Base-by-base conservation (phyloP, 2,113 vertebrate species). In the Mola mola region DNA sequence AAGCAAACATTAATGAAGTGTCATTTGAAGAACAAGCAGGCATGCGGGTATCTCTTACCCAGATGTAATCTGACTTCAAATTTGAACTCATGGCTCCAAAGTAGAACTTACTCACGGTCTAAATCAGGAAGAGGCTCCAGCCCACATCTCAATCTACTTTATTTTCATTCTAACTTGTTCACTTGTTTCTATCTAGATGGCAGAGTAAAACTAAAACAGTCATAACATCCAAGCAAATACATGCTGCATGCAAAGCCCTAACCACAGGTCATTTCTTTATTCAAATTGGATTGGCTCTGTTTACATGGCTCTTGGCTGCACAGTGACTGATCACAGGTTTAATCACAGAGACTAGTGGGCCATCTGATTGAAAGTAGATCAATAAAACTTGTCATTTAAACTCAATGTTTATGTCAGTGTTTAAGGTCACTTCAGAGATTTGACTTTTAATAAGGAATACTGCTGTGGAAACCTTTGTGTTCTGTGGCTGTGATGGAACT, bases 191-290 rank as follows among this genome's bases (percentile, higher is more conserved):
- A n/a, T 10, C 8, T 33, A 33, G 8, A 19, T n/a, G n/a, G 10
- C 58, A 51, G 48, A 52, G 16, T 42, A n/a, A n/a, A n/a, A n/a
- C 38, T 1, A 22, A 66, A 49, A 24, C 58, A 44, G 25, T 59
- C 38, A 36, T 2, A 15, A 20, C 42, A 33, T n/a, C 24, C 13
- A n/a, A 29, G 29, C 40, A 43, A 29, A 63, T 31, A 24, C n/a
- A 47, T 24, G 38, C 29, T 15, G 47, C 44, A 85, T 85, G 78
- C 87, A 87, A 85, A 87, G 36, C 49, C 26, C 41, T 22, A 24
- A 62, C 43, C 44, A 47, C 8, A 37, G 15, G 17, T 67, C 63
- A 80, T 83, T 83, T 83, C 72, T 68, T 85, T 86, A 88, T 85
- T 80, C 84, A 87, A 85, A 88, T 83, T 29, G 31, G 46, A 49